Base-by-base conservation (phyloP, 2,888 invertebrate genomes). In the Aphodius granarius region DNA sequence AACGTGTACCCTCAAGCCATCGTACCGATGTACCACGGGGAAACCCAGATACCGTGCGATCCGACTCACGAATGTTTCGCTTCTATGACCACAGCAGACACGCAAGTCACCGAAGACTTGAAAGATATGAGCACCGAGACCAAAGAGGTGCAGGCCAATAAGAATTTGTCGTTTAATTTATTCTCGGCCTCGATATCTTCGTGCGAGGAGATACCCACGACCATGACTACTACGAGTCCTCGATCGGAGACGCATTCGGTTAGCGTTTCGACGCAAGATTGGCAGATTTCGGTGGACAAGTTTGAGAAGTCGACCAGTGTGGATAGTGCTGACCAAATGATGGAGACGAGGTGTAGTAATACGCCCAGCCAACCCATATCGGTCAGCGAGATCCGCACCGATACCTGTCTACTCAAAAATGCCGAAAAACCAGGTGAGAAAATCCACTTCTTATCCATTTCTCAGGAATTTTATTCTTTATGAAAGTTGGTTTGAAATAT, bases 31-130 rank as follows among this genome's bases (percentile, higher is more conserved):
- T 74, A 63, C 15, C 71, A 74, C 5, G 71, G 65, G 19, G 64
- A 23, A n/a, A 76, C 76, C 0, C 76, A 76, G 63, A 43, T 66
- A n/a, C 76, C 76, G 5, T 71, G 73, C 63, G 71, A 71, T 3
- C 19, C 17, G 6, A 70, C 66, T 17, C 74, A 77, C 22, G 23
- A 43, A 9, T 77, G 70, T 5, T 73, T 75, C 73, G 64, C 17
- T 0, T 18, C 63, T 17, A 74, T 17, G 15, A 18, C 63, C 4
- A 65, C 63, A 6, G 63, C 63, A 19, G 23, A 64, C 6, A 43
- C 64, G 6, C 77, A 77, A 64, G 77, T 75, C n/a, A 72, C 76
- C 5, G 19, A 17, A 4, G 70, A 72, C n/a, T 23, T 75, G 2
- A 43, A 65, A 19, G 62, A 16, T 5, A 68, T 70, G 64, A 63